Evolutionary conservation across 1,140 invertebrate species (phyloP).

Genomic region (Bombus superbus): DNA sequence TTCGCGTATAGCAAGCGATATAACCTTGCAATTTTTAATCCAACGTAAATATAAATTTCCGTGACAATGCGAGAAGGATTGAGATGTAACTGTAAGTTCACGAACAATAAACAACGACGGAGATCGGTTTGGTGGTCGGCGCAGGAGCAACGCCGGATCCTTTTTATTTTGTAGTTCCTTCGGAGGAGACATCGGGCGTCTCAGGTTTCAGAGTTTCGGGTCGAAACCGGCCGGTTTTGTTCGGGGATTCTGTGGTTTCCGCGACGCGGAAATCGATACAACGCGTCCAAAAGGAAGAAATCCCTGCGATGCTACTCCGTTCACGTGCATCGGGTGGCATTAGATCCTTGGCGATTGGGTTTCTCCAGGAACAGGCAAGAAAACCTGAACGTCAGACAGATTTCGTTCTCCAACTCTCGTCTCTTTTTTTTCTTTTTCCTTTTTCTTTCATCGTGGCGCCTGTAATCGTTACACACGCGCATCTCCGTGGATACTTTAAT

Average conservation of each 20-base stretch:
- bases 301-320: conserved; percentile 26
- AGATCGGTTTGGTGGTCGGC: not conserved
- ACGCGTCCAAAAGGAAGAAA: conserved; percentile 44
- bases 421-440: not conserved
- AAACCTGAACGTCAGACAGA: not conserved
- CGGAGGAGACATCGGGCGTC: not conserved
- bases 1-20: too few species aligned
- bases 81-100: not conserved
- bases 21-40: too few species aligned
- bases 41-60: not conserved
- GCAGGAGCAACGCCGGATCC: conserved; percentile 4
- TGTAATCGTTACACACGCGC: not conserved
- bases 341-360: conserved; percentile 45
- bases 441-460: not conserved
- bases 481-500: too few species aligned
- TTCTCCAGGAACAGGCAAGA: conserved; percentile 15
- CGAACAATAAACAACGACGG: too few species aligned
- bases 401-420: not conserved
- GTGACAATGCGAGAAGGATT: not conserved
- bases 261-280: conserved; percentile 51
- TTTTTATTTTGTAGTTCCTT: not conserved
- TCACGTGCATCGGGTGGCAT: conserved; percentile 22
- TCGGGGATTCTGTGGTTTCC: conserved; percentile 51
- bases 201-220: conserved; percentile 47
- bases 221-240: conserved; percentile 35